Conservation (phyloP, 2,113 vertebrate genomes). For the Laticauda laticaudata region DNA sequence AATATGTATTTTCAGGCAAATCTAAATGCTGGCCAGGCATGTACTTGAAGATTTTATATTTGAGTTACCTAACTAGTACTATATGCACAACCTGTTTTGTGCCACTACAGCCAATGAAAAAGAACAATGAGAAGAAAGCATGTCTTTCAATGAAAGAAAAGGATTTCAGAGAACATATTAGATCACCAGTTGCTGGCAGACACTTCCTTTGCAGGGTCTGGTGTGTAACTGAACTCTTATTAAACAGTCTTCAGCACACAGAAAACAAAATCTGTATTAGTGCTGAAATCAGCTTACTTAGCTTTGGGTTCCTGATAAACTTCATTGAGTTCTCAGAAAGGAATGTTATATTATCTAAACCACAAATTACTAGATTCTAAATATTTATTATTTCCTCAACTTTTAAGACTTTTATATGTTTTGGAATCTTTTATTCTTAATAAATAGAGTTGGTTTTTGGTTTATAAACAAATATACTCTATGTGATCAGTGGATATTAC, state of each 20-base stretch:
- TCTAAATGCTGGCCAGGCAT: background rate
- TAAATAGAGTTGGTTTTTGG: background rate
- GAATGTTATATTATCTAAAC: background rate
- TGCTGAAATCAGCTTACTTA: background rate
- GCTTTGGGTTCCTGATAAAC: background rate
- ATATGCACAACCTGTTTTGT: accelerated
- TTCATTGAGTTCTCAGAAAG: background rate
- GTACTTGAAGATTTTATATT: background rate
- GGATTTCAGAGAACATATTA: background rate
- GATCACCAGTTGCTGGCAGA: background rate
- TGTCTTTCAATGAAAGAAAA: background rate
- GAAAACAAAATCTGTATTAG: background rate
- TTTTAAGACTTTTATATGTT: background rate
- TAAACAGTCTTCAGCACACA: background rate
- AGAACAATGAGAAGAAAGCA: accelerated
- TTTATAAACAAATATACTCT: background rate
- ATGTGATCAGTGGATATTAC: accelerated
- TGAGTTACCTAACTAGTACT: background rate
- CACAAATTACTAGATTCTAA: background rate
- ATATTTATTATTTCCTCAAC: background rate
- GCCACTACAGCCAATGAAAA: accelerated
- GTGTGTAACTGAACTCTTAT: background rate
- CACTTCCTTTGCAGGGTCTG: background rate
- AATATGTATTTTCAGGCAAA: background rate
- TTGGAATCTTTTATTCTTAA: background rate